These are phyloP conservation scores for Aramus guarauna DNA, from an alignment of 2,113 vertebrate species.

Conservation along the genomic window DNA sequence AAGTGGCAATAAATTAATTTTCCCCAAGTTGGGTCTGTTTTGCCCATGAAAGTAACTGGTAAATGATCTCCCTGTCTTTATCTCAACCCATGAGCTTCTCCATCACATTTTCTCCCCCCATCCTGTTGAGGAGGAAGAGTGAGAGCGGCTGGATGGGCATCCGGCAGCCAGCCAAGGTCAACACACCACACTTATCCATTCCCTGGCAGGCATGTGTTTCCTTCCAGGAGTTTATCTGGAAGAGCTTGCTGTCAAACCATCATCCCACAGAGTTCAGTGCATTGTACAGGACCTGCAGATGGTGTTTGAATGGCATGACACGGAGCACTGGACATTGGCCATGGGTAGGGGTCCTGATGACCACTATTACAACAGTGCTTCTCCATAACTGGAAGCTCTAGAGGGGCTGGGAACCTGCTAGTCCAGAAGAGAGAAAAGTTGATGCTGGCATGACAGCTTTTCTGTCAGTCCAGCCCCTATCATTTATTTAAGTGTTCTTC, in stretches of 20 bases:
- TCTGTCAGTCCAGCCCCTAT: not conserved
- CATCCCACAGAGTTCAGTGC: not conserved
- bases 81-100: not conserved
- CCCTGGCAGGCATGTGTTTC: not conserved
- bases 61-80: not conserved
- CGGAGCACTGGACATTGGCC: not conserved
- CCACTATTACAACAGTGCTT: not conserved
- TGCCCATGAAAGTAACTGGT: not conserved
- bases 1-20: not conserved
- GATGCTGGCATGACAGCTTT: not conserved
- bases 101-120: not conserved
- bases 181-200: not conserved
- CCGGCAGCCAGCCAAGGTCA: not conserved
- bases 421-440: not conserved
- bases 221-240: not conserved
- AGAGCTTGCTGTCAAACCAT: not conserved
- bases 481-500: conserved; percentile 24
- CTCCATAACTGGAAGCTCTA: not conserved
- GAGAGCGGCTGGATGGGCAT: not conserved
- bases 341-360: not conserved
- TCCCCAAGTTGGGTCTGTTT: not conserved
- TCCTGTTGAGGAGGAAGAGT: not conserved
- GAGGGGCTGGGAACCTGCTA: not conserved
- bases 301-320: not conserved
- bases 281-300: not conserved